Percentiles rank a stretch among this genome's conserved stretches.
Conservation (phyloP, 2,797 vertebrate species). For the Streptopelia turtur region DNA sequence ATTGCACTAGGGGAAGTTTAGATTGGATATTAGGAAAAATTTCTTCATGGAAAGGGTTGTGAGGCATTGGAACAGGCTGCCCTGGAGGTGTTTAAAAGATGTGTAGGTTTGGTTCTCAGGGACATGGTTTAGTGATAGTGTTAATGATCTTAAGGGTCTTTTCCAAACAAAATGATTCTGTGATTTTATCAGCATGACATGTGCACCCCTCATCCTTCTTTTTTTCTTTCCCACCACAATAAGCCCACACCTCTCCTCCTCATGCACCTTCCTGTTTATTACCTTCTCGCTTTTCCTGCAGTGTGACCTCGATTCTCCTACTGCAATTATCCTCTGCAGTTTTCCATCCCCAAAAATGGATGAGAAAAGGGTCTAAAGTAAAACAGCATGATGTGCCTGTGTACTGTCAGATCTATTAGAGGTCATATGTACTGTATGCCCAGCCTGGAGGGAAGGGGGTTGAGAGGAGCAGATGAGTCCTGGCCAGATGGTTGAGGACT, state of each 20-base stretch:
- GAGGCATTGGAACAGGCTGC: no score
- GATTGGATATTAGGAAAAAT: no score
- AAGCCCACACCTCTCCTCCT: neutral
- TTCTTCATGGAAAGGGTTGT: no score
- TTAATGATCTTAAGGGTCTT: no score
- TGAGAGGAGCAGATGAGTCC: fast-evolving
- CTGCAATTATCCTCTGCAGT: neutral
- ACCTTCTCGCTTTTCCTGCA: neutral
- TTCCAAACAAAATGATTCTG: no score
- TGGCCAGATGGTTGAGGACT: neutral
- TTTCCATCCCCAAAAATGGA: neutral
- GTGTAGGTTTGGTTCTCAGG: no score
- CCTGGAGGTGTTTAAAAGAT: no score
- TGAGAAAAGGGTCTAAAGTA: neutral
- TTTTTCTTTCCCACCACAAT: neutral
- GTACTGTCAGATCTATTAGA: neutral
- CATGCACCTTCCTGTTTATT: neutral
- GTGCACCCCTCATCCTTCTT: neutral
- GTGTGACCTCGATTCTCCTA: fast-evolving
- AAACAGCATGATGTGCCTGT: neutral
- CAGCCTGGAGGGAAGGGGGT: no score
- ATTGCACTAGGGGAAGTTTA: no score
- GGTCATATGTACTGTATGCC: neutral
- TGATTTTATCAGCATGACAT: neutral
- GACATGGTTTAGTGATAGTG: no score